Evolutionary conservation across 2,888 invertebrate genomes (phyloP).

Genomic region (Drosophila rubida): DNA sequence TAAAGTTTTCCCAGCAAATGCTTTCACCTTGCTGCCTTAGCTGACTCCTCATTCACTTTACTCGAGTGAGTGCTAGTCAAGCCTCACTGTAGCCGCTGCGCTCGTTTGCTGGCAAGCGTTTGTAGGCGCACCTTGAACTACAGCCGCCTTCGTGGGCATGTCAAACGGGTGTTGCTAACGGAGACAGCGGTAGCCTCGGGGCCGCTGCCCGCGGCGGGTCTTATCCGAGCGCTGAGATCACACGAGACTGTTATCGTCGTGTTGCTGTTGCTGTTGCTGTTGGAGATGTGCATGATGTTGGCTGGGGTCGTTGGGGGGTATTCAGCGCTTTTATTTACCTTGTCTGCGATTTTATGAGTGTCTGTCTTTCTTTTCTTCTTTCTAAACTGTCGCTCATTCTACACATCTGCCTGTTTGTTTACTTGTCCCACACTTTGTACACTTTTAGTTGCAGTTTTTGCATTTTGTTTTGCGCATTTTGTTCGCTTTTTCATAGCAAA

Average conservation of each 20-base stretch:
- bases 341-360: slow-evolving; percentile 61
- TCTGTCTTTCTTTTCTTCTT: slow-evolving; percentile 11
- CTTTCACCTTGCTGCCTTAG: not conserved
- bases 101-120: slow-evolving; percentile 41
- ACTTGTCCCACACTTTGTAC: slow-evolving; percentile 38
- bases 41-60: not conserved
- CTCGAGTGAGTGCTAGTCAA: not conserved
- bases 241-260: slow-evolving; percentile 31
- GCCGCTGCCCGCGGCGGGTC: slow-evolving; percentile 10
- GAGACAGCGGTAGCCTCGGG: slow-evolving; percentile 39
- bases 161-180: slow-evolving; percentile 41
- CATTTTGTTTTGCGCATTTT: slow-evolving; percentile 24
- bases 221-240: slow-evolving; percentile 69
- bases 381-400: slow-evolving; percentile 7
- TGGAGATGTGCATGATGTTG: slow-evolving; percentile 27
- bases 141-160: slow-evolving; percentile 42
- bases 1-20: not conserved
- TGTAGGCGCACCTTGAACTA: slow-evolving; percentile 73
- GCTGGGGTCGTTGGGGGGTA: slow-evolving; percentile 42
- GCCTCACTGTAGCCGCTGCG: slow-evolving; percentile 53
- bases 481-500: slow-evolving; percentile 41
- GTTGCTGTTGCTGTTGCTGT: slow-evolving; percentile 28
- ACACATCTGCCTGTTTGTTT: slow-evolving; percentile 1
- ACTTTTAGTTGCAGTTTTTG: slow-evolving; percentile 49
- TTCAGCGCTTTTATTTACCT: slow-evolving; percentile 66